Base-by-base conservation (phyloP, 2,113 vertebrate genomes). In the Rhynchomys soricoides region DNA sequence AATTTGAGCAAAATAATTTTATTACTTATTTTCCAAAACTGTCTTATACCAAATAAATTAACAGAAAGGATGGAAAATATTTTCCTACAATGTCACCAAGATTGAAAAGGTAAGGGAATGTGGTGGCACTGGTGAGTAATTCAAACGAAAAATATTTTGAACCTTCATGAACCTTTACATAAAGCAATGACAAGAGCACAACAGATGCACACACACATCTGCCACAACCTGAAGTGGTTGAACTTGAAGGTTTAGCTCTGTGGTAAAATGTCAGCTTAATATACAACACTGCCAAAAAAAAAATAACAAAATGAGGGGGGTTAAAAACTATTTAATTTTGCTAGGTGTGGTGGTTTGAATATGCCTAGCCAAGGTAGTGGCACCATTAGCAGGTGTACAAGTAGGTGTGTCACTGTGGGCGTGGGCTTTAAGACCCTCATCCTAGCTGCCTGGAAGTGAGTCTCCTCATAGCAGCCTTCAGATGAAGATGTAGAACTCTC, bases 1-100 rank as follows among this genome's bases (percentile, higher is more conserved):
- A 89, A 91, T 71, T 10, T 73, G 52, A 31, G 40, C 22, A 48
- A 90, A 88, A 16, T 87, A 77, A 70, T 87, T 93, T 93, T 43
- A 70, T 48, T 26, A 88, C 87, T 31, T 29, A 78, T 57, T 88
- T 94, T 64, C 34, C 83, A 37, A 94, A 90, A 91, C 4, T 62
- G 50, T 77, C 22, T 91, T 90, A 75, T 57, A 16, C 55, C 87
- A 93, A 82, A 83, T 52, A 40, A 95, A 13, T 66, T 9, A 15
- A 10, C 64, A 13, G 59, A 45, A 71, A 88, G 50, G 6, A 31
- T 48, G 21, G 31, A 55, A 71, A 50, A 77, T 43, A 82, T 75
- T 85, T 89, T 52, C 62, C 16, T 73, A 24, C 1, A 77, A 12
- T 55, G 10, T 48, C 37, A 73, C 64, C 64, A 52, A 55, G 19